These are phyloP conservation scores for Suricata suricatta DNA, from an alignment of 2,113 vertebrate species.

Conservation along the genomic window DNA sequence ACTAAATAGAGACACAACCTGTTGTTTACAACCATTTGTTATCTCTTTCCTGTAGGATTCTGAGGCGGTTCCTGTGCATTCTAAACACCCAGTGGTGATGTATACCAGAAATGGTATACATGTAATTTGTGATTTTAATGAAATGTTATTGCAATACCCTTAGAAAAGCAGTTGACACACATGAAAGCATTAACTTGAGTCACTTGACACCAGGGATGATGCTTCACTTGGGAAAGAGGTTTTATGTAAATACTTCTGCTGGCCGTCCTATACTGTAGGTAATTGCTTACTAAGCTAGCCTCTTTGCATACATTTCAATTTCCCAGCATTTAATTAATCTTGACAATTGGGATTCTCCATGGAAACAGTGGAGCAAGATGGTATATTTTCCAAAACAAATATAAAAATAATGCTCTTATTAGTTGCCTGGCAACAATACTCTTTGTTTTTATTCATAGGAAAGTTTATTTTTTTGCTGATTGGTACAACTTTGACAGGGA, in stretches of 20 bases:
- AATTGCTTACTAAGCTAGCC: slow-evolving; percentile 39
- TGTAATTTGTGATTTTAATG: not conserved
- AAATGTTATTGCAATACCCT: not conserved
- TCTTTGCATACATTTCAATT: slow-evolving; percentile 40
- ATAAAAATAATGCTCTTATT: slow-evolving; percentile 64
- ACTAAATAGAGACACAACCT: not conserved
- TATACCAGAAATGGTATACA: not conserved
- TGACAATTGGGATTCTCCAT: slow-evolving; percentile 64
- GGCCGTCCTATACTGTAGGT: not conserved
- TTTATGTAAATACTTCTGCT: slow-evolving; percentile 37
- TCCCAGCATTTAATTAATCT: slow-evolving; percentile 42
- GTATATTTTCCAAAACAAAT: slow-evolving; percentile 4
- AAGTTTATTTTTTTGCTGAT: slow-evolving; percentile 61
- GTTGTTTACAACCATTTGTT: not conserved
- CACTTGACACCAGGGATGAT: not conserved
- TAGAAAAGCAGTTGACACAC: not conserved
- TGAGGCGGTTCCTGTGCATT: not conserved
- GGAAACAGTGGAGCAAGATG: slow-evolving; percentile 56
- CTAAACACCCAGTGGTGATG: not conserved
- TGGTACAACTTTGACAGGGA: not conserved
- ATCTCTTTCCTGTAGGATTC: not conserved
- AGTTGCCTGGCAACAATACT: slow-evolving; percentile 69
- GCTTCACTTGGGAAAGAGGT: not conserved
- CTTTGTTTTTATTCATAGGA: slow-evolving; percentile 47
- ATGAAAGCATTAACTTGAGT: not conserved